These are phyloP conservation scores for Eugnorisma glareosa DNA, from an alignment of 2,888 invertebrate genomes.

Conservation along the genomic window DNA sequence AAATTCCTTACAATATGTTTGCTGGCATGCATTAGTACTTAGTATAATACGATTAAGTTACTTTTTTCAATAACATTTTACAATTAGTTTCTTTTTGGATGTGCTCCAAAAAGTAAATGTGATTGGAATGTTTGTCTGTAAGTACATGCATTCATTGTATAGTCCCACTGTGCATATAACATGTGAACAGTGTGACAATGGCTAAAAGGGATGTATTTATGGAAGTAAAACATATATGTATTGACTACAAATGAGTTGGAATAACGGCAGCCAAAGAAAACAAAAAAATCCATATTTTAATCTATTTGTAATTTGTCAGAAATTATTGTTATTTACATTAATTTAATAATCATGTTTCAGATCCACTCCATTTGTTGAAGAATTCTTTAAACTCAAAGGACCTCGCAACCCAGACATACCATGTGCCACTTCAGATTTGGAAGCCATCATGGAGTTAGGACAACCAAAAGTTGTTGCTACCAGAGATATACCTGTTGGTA, in stretches of 20 bases:
- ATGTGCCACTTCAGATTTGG: constrained; percentile 38
- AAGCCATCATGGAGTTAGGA: constrained; percentile 27
- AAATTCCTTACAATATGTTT: not conserved
- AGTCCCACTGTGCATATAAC: too few relatives aligned
- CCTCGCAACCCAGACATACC: constrained; percentile 36
- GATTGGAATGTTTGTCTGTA: not conserved
- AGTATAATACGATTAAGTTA: not conserved
- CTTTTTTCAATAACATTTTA: not conserved
- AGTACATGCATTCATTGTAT: not conserved
- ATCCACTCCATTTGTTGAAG: constrained; percentile 12
- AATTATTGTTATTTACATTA: not conserved
- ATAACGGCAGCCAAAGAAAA: not conserved
- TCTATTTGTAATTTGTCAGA: not conserved
- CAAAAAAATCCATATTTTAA: not conserved
- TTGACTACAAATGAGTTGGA: not conserved
- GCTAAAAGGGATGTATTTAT: not conserved
- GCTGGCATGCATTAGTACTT: too few relatives aligned
- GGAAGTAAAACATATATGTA: not conserved
- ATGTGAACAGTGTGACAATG: not conserved
- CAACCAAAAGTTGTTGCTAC: constrained; percentile 45
- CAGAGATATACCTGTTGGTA: constrained; percentile 42
- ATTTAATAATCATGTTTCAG: constrained; percentile 28
- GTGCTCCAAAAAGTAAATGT: too few relatives aligned
- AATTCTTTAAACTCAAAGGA: constrained; percentile 35
- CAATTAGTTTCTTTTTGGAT: not conserved